phyloP scores from a whole-genome alignment of 2,888 invertebrate genomes.

The Callyntrura guangdongensis region DNA sequence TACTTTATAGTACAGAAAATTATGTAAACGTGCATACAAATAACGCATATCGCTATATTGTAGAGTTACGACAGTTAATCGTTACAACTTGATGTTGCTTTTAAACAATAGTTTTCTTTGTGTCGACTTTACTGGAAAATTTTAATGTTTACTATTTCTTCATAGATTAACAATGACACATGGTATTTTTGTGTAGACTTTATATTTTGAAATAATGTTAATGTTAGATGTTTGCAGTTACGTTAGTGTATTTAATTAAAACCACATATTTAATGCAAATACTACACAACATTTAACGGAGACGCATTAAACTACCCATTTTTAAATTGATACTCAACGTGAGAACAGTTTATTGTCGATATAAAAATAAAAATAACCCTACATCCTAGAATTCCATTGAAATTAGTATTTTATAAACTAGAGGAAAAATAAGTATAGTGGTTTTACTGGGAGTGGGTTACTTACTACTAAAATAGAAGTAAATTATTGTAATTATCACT shows the following conservation, averaged over 20 bases:
- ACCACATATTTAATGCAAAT: neutral
- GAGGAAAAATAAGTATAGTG: neutral
- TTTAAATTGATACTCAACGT: too few relatives aligned
- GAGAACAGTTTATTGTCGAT: too few relatives aligned
- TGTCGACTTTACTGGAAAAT: neutral
- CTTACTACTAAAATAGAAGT: neutral
- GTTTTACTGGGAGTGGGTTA: neutral
- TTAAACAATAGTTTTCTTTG: neutral
- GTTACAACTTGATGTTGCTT: neutral
- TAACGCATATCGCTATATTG: slow-evolving; percentile 30
- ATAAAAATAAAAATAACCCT: neutral
- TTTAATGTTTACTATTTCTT: neutral
- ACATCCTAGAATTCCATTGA: neutral
- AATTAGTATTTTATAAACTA: neutral
- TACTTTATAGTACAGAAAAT: neutral
- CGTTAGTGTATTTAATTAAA: too few relatives aligned
- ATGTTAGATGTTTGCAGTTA: neutral
- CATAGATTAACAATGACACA: neutral
- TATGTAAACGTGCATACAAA: neutral
- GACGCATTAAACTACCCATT: neutral
- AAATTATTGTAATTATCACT: too few relatives aligned
- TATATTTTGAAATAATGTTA: neutral
- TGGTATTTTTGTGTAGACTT: neutral
- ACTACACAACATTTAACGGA: neutral
- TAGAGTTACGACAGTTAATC: neutral